Evolutionary conservation across 2,113 vertebrate genomes (phyloP).

Genomic region (Peromyscus maniculatus): DNA sequence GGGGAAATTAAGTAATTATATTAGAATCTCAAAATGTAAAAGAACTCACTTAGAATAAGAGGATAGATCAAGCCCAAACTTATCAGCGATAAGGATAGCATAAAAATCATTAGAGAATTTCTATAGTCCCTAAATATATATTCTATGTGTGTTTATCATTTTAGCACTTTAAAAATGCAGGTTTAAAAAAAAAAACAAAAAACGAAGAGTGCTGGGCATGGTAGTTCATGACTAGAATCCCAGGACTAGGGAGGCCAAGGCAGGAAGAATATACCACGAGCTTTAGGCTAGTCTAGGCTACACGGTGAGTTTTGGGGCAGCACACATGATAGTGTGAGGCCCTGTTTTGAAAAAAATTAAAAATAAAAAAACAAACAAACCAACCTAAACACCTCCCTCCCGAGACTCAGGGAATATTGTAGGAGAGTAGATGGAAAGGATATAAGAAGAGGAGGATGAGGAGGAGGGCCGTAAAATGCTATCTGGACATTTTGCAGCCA

Average conservation of each 20-base stretch:
- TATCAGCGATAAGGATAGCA: neutral
- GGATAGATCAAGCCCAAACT: neutral
- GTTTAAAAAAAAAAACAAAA: neutral
- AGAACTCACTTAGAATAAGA: neutral
- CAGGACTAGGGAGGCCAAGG: neutral
- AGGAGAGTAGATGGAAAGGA: neutral
- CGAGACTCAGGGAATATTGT: neutral
- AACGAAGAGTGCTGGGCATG: neutral
- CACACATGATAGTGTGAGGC: neutral
- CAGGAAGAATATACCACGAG: neutral
- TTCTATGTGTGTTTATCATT: neutral
- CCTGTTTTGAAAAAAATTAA: neutral
- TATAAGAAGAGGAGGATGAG: neutral
- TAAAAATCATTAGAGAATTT: neutral
- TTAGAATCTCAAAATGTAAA: neutral
- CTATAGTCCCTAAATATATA: neutral
- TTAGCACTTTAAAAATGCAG: neutral
- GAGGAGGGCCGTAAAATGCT: neutral
- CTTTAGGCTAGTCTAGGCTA: neutral
- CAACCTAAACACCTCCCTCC: no score
- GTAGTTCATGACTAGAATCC: no score
- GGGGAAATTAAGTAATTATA: neutral
- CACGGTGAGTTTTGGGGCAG: neutral
- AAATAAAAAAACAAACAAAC: no score
- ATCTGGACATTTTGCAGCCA: neutral